Percentiles rank a stretch among this genome's conserved stretches.
Conservation (phyloP, 2,797 vertebrate genomes). For the Choloepus didactylus region DNA sequence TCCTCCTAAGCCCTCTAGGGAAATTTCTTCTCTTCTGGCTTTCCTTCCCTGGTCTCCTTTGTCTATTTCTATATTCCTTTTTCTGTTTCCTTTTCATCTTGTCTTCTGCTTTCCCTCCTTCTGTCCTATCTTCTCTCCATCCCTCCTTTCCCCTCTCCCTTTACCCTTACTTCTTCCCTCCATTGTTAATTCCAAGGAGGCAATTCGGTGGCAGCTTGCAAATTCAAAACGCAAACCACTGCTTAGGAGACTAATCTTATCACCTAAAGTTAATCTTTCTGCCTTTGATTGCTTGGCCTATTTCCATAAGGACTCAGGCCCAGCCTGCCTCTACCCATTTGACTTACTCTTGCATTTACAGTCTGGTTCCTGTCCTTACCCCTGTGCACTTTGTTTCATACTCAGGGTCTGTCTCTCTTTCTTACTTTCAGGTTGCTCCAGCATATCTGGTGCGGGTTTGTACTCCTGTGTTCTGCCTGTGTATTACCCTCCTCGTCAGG, state of each 20-base stretch:
- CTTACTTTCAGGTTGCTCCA: background rate
- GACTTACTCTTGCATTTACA: background rate
- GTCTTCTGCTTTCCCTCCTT: background rate
- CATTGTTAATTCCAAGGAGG: background rate
- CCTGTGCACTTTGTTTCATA: background rate
- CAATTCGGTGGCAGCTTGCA: background rate
- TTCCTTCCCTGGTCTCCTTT: background rate
- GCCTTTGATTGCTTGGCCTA: background rate
- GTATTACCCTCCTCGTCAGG: background rate
- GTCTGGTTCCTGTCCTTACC: background rate
- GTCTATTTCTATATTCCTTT: background rate
- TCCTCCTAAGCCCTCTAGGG: background rate
- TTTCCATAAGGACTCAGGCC: background rate
- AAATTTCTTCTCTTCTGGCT: background rate
- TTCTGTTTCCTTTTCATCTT: background rate
- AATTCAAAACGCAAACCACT: conserved; percentile 34
- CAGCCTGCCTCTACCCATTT: background rate
- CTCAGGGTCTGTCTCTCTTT: background rate
- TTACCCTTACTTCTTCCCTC: background rate
- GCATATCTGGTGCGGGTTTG: background rate
- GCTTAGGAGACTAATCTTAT: background rate
- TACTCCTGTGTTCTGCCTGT: background rate
- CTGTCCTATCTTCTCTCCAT: background rate
- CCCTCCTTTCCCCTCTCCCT: background rate
- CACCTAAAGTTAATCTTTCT: background rate